A percentile compares a stretch with the other conserved stretches of the same genome.
phyloP scores from a whole-genome alignment of 2,113 vertebrate genomes.

The Microtus ochrogaster region DNA sequence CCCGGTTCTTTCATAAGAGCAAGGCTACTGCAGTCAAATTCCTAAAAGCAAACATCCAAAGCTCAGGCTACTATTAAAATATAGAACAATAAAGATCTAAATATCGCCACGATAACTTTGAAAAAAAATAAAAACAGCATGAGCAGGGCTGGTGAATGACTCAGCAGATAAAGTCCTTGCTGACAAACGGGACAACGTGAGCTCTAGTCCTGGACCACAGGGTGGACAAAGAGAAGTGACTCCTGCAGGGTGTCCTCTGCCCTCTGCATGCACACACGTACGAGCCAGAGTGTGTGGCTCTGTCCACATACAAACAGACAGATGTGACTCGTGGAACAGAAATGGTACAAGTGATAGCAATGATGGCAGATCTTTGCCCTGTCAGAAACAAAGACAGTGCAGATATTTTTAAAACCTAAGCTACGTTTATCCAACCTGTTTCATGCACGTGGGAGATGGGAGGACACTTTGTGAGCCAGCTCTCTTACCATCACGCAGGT shows the following conservation, averaged over 20 bases:
- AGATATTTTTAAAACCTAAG: too few relatives aligned
- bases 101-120: not conserved
- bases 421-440: not conserved
- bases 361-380: not conserved
- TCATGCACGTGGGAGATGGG: not conserved
- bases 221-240: too few relatives aligned
- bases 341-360: constrained; percentile 1
- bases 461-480: not conserved
- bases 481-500: not conserved
- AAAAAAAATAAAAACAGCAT: not conserved
- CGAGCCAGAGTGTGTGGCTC: not conserved
- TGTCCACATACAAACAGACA: not conserved
- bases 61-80: constrained; percentile 30
- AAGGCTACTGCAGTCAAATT: not conserved
- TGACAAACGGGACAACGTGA: not conserved
- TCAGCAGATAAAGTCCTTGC: not conserved
- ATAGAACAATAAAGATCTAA: not conserved
- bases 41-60: not conserved
- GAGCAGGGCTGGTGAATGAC: not conserved
- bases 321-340: not conserved
- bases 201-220: not conserved
- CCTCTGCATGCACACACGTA: not conserved
- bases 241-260: not conserved
- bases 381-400: constrained; percentile 18
- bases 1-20: not conserved